These are phyloP conservation scores for Mormyrops boulengeri DNA, from an alignment of 2,797 vertebrate genomes.

Conservation along the genomic window DNA sequence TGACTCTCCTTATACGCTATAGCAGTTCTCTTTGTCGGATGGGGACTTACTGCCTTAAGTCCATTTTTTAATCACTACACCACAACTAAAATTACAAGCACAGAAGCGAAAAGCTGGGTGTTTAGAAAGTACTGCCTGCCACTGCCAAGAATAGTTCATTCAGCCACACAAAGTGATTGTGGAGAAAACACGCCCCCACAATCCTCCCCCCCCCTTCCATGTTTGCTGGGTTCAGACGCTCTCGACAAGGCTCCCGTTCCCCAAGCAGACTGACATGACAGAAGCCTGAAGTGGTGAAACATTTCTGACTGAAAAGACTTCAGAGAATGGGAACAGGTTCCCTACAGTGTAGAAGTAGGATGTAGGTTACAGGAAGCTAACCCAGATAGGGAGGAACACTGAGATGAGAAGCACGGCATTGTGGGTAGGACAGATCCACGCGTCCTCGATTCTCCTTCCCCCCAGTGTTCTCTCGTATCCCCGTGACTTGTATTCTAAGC, in stretches of 20 bases:
- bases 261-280: background rate
- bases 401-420: background rate
- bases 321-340: background rate
- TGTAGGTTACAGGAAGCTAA: constrained; percentile 18
- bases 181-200: background rate
- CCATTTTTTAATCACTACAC: background rate
- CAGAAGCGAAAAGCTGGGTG: background rate
- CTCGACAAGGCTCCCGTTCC: background rate
- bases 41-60: background rate
- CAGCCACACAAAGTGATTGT: background rate
- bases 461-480: background rate
- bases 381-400: constrained; percentile 13
- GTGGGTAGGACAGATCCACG: background rate
- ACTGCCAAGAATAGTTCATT: background rate
- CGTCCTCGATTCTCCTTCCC: background rate
- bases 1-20: background rate
- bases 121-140: background rate
- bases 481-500: background rate
- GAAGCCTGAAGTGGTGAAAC: background rate
- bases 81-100: background rate
- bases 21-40: background rate
- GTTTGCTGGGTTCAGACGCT: background rate
- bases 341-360: background rate
- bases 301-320: background rate
- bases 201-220: background rate